These are phyloP conservation scores for Margarornis squamiger DNA, from an alignment of 2,797 vertebrate genomes.

Conservation along the genomic window DNA sequence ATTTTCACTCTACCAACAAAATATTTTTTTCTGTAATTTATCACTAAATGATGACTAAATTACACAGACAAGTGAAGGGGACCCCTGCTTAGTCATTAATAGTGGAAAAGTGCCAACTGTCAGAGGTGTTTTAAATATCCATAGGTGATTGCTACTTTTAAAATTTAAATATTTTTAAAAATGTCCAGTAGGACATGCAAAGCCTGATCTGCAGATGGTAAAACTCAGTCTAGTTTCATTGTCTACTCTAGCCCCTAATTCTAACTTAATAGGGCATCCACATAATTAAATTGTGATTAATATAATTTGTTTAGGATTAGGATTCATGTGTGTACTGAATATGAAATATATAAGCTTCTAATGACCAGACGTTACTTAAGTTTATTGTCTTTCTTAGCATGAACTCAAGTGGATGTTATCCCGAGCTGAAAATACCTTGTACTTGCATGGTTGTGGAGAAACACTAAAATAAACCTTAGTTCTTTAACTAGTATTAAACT, in stretches of 20 bases:
- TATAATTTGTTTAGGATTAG: constrained; percentile 43
- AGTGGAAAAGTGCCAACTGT: not conserved
- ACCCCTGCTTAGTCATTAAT: not conserved
- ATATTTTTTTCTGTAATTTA: not conserved
- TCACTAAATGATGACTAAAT: not conserved
- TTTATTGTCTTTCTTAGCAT: constrained; percentile 17
- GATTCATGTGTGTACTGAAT: not conserved
- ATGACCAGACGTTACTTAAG: not conserved
- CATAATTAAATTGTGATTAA: constrained; percentile 30
- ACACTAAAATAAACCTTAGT: not conserved
- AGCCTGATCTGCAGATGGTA: constrained; percentile 5
- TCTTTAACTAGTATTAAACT: not conserved
- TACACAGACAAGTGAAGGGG: not conserved
- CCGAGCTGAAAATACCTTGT: not conserved
- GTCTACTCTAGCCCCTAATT: not conserved
- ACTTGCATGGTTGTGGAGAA: not conserved
- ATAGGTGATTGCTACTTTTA: not conserved
- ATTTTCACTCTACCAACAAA: not conserved
- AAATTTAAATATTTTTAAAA: constrained; percentile 5
- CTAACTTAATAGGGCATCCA: not conserved
- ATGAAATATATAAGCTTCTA: not conserved
- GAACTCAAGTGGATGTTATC: not conserved
- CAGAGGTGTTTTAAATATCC: constrained; percentile 13
- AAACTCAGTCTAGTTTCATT: not conserved
- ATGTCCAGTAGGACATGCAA: not conserved